Percentiles rank a stretch among this genome's conserved stretches.
Evolutionary conservation across 2,113 vertebrate genomes (phyloP).

Genomic region (Podarcis raffonei): DNA sequence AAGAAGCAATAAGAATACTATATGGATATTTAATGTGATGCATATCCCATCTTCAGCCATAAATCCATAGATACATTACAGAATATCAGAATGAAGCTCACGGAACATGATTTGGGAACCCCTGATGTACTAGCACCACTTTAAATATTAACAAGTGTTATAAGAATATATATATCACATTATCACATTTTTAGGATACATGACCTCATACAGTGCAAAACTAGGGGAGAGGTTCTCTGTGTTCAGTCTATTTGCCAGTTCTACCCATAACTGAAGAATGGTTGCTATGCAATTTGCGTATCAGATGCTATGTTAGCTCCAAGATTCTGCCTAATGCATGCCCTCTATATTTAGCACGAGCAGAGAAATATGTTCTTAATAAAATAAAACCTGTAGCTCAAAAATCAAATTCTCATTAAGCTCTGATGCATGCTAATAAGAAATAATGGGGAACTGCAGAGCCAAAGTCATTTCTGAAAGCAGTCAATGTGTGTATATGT

Average conservation of each 20-base stretch:
- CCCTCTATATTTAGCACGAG: constrained; percentile 32
- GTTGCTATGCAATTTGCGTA: constrained; percentile 16
- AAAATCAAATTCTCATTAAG: constrained; percentile 30
- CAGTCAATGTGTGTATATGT: constrained; percentile 2
- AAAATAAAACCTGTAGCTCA: constrained; percentile 32
- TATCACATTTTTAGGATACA: neutral
- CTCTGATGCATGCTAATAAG: constrained; percentile 25
- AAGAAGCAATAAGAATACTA: too few relatives aligned
- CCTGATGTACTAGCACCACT: neutral
- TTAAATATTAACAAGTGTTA: neutral
- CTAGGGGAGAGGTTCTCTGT: neutral
- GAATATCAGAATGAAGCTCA: neutral
- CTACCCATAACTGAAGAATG: constrained; percentile 20
- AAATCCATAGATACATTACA: neutral
- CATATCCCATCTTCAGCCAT: too few relatives aligned
- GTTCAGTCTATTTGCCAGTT: neutral
- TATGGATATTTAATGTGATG: too few relatives aligned
- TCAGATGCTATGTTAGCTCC: constrained; percentile 28
- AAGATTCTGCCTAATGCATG: constrained; percentile 32
- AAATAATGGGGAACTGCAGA: constrained; percentile 26
- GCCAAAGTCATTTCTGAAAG: constrained; percentile 47
- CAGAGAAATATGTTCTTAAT: constrained; percentile 19
- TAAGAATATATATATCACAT: neutral
- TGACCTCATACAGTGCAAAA: constrained; percentile 27
- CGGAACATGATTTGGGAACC: neutral